These are phyloP conservation scores for Neoascia interrupta DNA, from an alignment of 2,888 invertebrate genomes.

Conservation along the genomic window DNA sequence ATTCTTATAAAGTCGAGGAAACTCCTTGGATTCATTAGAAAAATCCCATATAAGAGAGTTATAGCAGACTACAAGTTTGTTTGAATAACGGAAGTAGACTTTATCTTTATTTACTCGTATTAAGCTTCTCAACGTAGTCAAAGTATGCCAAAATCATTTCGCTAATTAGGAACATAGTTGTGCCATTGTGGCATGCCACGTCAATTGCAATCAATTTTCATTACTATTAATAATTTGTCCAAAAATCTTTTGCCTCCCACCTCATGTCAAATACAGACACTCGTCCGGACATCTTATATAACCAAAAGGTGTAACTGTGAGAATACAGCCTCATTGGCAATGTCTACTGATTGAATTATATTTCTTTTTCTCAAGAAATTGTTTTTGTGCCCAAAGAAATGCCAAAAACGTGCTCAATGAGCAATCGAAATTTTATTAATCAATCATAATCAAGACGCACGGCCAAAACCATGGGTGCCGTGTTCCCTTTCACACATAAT, in stretches of 20 bases:
- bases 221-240: conserved; percentile 48
- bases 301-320: conserved; percentile 42
- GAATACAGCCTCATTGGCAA: conserved; percentile 35
- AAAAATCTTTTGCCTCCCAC: conserved; percentile 7
- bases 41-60: too few species aligned
- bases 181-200: too few species aligned
- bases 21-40: too few species aligned
- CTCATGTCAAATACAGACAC: conserved; percentile 35
- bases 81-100: too few species aligned
- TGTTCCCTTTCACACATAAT: conserved; percentile 18
- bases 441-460: conserved; percentile 55
- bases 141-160: too few species aligned
- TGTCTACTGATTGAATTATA: conserved; percentile 50
- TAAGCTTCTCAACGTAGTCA: too few species aligned
- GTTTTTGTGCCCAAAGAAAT: conserved; percentile 30
- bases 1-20: too few species aligned
- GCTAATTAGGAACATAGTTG: too few species aligned
- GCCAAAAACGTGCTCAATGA: conserved; percentile 67
- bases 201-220: conserved; percentile 33
- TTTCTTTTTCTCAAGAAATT: conserved; percentile 34
- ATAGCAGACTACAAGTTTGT: too few species aligned
- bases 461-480: conserved; percentile 39
- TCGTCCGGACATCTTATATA: background rate
- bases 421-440: conserved; percentile 69
- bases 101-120: too few species aligned